Percentiles rank a stretch among this genome's conserved stretches.
phyloP scores from a whole-genome alignment of 1,140 invertebrate species.

The Bombus confusus region DNA sequence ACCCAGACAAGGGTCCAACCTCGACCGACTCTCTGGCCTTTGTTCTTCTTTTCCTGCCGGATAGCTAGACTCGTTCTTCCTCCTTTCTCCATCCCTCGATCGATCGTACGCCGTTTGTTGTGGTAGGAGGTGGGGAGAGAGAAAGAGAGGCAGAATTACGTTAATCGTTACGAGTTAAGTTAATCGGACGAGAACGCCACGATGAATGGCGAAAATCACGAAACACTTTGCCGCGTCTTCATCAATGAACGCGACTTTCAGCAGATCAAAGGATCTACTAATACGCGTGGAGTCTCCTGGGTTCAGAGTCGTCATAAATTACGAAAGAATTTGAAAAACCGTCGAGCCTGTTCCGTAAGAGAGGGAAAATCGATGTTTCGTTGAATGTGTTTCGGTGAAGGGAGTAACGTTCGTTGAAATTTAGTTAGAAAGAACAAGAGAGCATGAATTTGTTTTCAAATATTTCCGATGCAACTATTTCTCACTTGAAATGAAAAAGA shows the following conservation, averaged over 20 bases:
- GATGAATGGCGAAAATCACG: neutral
- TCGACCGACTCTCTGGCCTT: conserved; percentile 32
- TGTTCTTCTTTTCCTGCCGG: conserved; percentile 50
- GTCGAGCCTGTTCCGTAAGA: no score
- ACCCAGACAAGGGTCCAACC: conserved; percentile 35
- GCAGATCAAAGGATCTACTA: no score
- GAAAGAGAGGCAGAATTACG: neutral
- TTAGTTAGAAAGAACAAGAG: no score
- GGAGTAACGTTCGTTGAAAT: no score
- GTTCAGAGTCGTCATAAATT: no score
- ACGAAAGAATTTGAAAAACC: no score
- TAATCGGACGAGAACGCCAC: neutral
- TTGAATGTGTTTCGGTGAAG: no score
- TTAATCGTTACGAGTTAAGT: conserved; percentile 3
- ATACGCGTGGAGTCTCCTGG: no score
- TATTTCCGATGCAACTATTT: no score
- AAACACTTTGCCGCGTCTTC: neutral
- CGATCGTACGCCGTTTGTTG: conserved; percentile 27
- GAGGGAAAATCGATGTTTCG: no score
- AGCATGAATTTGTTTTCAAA: no score
- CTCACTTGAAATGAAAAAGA: no score
- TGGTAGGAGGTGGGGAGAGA: neutral
- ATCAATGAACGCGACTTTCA: neutral
- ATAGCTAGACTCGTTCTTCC: neutral
- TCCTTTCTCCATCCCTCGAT: neutral